These are phyloP conservation scores for Sparus aurata DNA, from an alignment of 2,797 vertebrate genomes.

Conservation along the genomic window DNA sequence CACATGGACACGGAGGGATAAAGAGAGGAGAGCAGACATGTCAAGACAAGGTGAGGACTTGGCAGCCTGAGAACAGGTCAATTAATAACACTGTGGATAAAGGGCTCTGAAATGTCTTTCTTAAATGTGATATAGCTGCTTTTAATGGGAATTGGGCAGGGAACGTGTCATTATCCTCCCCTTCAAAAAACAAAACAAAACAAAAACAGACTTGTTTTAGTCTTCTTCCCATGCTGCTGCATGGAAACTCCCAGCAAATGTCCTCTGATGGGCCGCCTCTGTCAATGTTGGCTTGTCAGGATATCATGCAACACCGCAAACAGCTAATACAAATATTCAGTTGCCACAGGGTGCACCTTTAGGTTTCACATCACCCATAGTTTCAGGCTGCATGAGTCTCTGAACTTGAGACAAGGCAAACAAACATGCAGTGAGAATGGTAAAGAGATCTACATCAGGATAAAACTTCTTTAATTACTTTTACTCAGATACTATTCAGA, in stretches of 20 bases:
- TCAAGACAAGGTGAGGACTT: constrained; percentile 68
- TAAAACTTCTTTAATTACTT: constrained; percentile 6
- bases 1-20: constrained; percentile 57
- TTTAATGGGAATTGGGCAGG: constrained; percentile 69
- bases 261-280: constrained; percentile 59
- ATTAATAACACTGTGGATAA: constrained; percentile 76
- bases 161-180: constrained; percentile 52
- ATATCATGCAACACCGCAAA: constrained; percentile 68
- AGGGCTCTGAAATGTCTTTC: constrained; percentile 69
- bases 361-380: constrained; percentile 65
- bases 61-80: constrained; percentile 69
- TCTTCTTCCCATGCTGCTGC: constrained; percentile 52
- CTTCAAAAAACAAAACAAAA: constrained; percentile 31
- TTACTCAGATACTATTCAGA: not conserved
- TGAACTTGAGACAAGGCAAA: constrained; percentile 64
- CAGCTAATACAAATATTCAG: constrained; percentile 77
- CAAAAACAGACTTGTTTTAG: constrained; percentile 5
- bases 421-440: constrained; percentile 41
- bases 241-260: constrained; percentile 32
- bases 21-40: constrained; percentile 63
- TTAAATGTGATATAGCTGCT: constrained; percentile 72
- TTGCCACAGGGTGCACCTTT: constrained; percentile 71
- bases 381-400: constrained; percentile 56
- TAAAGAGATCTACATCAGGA: constrained; percentile 50
- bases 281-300: constrained; percentile 57